Evolutionary conservation across 2,797 vertebrate genomes (phyloP), one percentile per base, ranked within the genome.

Genomic region (Myotis planiceps): DNA sequence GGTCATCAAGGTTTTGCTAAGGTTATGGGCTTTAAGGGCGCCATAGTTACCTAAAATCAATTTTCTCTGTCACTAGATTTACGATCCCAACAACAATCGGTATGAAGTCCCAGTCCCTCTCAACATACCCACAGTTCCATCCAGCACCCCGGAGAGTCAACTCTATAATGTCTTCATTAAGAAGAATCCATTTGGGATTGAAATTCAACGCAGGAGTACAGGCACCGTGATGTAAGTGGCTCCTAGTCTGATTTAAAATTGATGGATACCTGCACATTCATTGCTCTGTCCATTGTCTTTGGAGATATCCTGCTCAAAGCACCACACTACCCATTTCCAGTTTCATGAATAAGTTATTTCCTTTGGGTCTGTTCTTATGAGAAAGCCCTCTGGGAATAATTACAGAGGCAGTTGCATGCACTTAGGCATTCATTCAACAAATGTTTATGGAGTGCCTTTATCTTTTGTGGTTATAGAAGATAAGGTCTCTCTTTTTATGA

Each of bases 21-120:
- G 23, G 4, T 15, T 29, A 4, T 39, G 49, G 9, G 19, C 71
- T 45, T 66, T 19, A 68, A 34, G 25, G 78, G 6, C n/a, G 42
- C 14, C 19, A 0, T 42, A 99, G 99, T 96, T 66, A 14, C 42
- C 49, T 95, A 49, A 65, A 71, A 80, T 55, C 16, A 3, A 0
- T 94, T 68, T 95, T 8, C 12, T 84, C 39, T 84, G 27, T 21
- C 29, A 39, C 6, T 85, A 99, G 99, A 99, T 99, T 76, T 99
- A 93, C 97, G 99, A 99, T 96, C 99, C 98, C 1, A 76, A 37
- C 39, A 96, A 84, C 4, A 96, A 97, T 12, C 99, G 99, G 42
- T 99, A 98, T 94, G 99, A 99, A 97, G 99, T 99, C 37, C 99
- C 99, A 1, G 96, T 99, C 9, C 98, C 98, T 6, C 96, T 99